Evolutionary conservation across 2,888 invertebrate species (phyloP).

Genomic region (Mylabris sibirica): DNA sequence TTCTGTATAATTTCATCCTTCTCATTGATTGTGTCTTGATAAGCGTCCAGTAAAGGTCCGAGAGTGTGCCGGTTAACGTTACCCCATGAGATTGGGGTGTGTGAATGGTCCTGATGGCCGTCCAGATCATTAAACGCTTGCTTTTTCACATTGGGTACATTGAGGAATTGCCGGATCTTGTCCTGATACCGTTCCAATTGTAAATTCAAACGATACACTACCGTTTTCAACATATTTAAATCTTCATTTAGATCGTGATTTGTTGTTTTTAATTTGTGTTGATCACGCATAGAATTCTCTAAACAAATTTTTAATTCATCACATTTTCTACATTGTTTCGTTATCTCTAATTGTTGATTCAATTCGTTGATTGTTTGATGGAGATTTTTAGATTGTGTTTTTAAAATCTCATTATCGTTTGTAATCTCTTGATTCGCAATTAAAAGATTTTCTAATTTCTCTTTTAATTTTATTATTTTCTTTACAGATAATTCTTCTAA

Average conservation of each 20-base stretch:
- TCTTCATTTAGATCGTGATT: conserved; percentile 72
- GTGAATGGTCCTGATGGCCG: conserved; percentile 56
- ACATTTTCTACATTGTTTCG: conserved; percentile 59
- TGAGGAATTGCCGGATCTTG: conserved; percentile 58
- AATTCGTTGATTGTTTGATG: conserved; percentile 65
- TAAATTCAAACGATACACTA: conserved; percentile 79
- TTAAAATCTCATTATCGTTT: conserved; percentile 68
- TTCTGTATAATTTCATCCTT: conserved; percentile 76
- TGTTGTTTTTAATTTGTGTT: conserved; percentile 64
- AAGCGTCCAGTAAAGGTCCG: conserved; percentile 78
- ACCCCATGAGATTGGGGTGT: conserved; percentile 65
- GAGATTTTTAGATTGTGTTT: conserved; percentile 63
- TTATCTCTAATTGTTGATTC: conserved; percentile 63
- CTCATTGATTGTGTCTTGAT: conserved; percentile 79
- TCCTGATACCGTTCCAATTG: conserved; percentile 82
- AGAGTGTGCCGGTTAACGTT: conserved; percentile 69
- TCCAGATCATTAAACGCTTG: conserved; percentile 46
- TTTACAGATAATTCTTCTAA: conserved; percentile 63
- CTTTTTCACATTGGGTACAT: conserved; percentile 25
- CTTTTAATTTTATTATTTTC: conserved; percentile 70
- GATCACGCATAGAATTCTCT: conserved; percentile 63
- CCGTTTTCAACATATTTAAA: conserved; percentile 76
- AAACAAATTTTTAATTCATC: conserved; percentile 63
- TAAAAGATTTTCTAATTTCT: conserved; percentile 68
- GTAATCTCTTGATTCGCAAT: conserved; percentile 70